Percentiles rank a stretch among this genome's conserved stretches.
phyloP scores from a whole-genome alignment of 1,140 invertebrate species.

The Laupala kohalensis region DNA sequence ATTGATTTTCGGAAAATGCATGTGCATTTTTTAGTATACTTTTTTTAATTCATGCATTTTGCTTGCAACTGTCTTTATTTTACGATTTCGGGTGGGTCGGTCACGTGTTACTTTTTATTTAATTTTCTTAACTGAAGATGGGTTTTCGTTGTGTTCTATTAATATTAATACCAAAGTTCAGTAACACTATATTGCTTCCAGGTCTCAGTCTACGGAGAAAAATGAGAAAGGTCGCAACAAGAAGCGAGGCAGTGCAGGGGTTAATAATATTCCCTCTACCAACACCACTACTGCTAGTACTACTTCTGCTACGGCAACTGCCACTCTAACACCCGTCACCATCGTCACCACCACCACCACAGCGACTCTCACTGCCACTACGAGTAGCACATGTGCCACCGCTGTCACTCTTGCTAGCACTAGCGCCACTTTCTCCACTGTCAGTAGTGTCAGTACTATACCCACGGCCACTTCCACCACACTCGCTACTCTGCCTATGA shows the following conservation, averaged over 20 bases:
- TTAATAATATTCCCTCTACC: conserved; percentile 20
- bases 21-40: background rate
- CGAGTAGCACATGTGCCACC: background rate
- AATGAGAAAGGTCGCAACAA: conserved; percentile 29
- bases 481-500: too few relatives aligned
- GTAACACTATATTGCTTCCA: conserved; percentile 17
- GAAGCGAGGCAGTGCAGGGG: conserved; percentile 26
- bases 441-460: background rate
- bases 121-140: too few relatives aligned
- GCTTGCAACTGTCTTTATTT: too few relatives aligned
- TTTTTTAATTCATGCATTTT: too few relatives aligned
- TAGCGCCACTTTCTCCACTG: background rate
- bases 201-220: conserved; percentile 32
- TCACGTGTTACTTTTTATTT: too few relatives aligned
- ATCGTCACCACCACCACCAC: background rate
- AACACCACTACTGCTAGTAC: background rate
- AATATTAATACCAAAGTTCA: too few relatives aligned
- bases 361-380: background rate
- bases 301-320: conserved; percentile 19
- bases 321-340: background rate
- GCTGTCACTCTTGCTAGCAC: background rate
- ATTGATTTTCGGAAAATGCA: background rate
- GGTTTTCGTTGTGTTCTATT: too few relatives aligned
- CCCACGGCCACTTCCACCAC: background rate
- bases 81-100: too few relatives aligned